These are phyloP conservation scores for Pelobates cultripes DNA, from an alignment of 2,797 vertebrate genomes.

Conservation along the genomic window DNA sequence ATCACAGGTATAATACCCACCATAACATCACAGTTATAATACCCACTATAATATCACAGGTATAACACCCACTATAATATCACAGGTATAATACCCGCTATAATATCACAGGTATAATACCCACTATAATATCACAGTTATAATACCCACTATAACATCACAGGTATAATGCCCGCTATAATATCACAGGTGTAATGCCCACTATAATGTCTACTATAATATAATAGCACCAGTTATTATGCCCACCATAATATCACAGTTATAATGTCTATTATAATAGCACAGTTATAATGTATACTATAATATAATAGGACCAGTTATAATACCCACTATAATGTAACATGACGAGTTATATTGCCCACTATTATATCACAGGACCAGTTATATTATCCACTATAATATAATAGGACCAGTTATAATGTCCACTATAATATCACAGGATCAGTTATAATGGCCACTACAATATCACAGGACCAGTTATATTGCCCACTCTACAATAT, in stretches of 20 bases:
- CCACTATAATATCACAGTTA: background rate
- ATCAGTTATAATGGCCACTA: background rate
- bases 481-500: background rate
- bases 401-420: background rate
- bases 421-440: background rate
- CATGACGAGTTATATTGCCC: background rate
- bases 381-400: background rate
- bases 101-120: too few species aligned
- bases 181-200: background rate
- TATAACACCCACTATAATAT: background rate
- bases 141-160: background rate
- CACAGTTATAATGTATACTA: background rate
- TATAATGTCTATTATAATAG: background rate
- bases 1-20: background rate
- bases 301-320: background rate
- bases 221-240: too few species aligned
- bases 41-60: background rate
- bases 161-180: background rate
- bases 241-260: background rate
- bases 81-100: background rate
- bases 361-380: background rate
- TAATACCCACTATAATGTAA: background rate
- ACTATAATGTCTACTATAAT: background rate
- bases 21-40: background rate
- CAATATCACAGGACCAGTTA: background rate